phyloP scores from a whole-genome alignment of 37 sponge, comb jelly and placozoan genomes.

The Ianthella basta region DNA sequence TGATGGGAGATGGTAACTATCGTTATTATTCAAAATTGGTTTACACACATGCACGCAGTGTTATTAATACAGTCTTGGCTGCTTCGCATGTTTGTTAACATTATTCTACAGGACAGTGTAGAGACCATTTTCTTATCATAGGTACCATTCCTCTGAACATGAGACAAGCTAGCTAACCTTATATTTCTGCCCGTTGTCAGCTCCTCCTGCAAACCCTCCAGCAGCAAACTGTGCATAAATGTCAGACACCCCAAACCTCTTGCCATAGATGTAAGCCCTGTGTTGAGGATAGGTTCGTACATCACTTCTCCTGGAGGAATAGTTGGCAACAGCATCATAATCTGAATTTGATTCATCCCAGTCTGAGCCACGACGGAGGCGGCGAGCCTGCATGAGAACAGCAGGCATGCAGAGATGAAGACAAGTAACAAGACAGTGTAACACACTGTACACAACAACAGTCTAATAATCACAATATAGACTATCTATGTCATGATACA shows the following conservation, averaged over 20 bases:
- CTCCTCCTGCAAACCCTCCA: slow-evolving; percentile 55
- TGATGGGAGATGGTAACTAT: not conserved
- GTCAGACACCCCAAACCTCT: slow-evolving; percentile 46
- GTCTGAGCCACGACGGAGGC: slow-evolving; percentile 35
- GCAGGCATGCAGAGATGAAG: too few relatives aligned
- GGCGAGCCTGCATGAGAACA: not conserved
- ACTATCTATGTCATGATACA: too few relatives aligned
- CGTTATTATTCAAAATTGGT: not conserved
- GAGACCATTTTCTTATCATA: too few relatives aligned
- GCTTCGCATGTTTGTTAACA: not conserved
- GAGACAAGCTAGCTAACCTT: not conserved
- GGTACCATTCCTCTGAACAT: not conserved
- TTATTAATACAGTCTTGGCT: not conserved
- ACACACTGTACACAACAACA: too few relatives aligned
- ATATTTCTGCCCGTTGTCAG: slow-evolving; percentile 24
- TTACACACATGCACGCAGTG: not conserved
- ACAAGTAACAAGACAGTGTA: too few relatives aligned
- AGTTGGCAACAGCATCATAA: slow-evolving; percentile 50
- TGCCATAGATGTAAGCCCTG: slow-evolving; percentile 67
- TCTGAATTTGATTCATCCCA: slow-evolving; percentile 40
- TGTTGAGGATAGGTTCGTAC: slow-evolving; percentile 45
- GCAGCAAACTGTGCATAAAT: slow-evolving; percentile 36
- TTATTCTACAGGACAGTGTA: not conserved
- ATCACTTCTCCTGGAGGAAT: slow-evolving; percentile 36
- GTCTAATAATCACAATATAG: too few relatives aligned